A percentile compares a stretch with the other conserved stretches of the same genome.
These are phyloP conservation scores for Arrhamphus sclerolepis DNA, from an alignment of 2,797 vertebrate genomes.

Conservation along the genomic window DNA sequence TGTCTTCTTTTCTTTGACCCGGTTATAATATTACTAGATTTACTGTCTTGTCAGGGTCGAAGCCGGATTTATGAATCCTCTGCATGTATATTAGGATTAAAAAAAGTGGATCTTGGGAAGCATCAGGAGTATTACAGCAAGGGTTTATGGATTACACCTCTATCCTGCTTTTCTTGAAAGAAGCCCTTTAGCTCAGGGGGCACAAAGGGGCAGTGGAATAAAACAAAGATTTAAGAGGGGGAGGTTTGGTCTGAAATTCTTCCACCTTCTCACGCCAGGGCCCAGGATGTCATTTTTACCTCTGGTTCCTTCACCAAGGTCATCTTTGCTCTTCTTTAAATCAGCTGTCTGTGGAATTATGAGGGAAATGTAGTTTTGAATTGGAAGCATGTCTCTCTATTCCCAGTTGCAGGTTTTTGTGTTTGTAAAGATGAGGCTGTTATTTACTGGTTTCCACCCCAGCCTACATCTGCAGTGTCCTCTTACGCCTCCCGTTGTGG, in stretches of 20 bases:
- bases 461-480: constrained; percentile 9
- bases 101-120: constrained; percentile 76
- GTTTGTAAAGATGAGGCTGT: too few species aligned
- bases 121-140: constrained; percentile 77
- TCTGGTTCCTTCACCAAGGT: not conserved
- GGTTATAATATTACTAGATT: constrained; percentile 65
- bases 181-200: constrained; percentile 60
- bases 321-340: constrained; percentile 1
- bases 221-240: constrained; percentile 68
- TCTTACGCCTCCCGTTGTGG: not conserved
- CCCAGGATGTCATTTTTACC: constrained; percentile 12
- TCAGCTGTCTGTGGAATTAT: constrained; percentile 11
- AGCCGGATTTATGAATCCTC: constrained; percentile 77
- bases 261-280: constrained; percentile 36
- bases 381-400: too few species aligned
- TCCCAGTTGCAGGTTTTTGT: too few species aligned
- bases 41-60: constrained; percentile 62
- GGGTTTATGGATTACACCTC: constrained; percentile 80
- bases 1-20: constrained; percentile 8
- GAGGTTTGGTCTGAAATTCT: constrained; percentile 41
- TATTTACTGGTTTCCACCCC: not conserved
- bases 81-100: constrained; percentile 79
- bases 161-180: constrained; percentile 81
- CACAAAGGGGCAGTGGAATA: constrained; percentile 50
- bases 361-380: not conserved